Base-by-base conservation (phyloP, 2,888 invertebrate genomes). In the Lasioglossum malachurum region DNA sequence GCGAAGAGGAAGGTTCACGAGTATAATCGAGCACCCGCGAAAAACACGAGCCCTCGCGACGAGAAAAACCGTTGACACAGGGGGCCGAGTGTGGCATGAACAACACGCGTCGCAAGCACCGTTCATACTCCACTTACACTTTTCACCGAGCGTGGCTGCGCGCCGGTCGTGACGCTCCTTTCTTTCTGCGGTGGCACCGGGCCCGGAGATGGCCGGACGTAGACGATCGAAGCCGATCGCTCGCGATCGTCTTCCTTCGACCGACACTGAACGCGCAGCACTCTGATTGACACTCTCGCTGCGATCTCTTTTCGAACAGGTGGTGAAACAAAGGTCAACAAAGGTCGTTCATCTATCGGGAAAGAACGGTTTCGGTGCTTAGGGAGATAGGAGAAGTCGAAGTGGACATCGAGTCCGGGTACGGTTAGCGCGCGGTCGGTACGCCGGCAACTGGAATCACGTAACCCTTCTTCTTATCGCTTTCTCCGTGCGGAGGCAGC, bases 91-190 rank as follows among this genome's bases (percentile, higher is more conserved):
- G 78, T 74, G 75, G 83, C 77, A 73, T 57, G 75, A 75, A 72
- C 82, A 75, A 72, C 84, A 80, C 87, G 78, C 78, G 84, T 87
- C 78, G 85, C 76, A 82, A 81, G 73, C 87, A 85, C 84, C 84
- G 89, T 89, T 83, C 84, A 78, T 83, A 86, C 78, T 89, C 82
- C 89, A 90, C 91, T 91, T 91, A 86, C 91, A 90, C 90, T 91
- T 91, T 89, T 88, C 91, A 91, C 84, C 83, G 84, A 80, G 71
- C 80, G 78, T 80, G 76, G 74, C 78, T 83, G 83, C 64, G 74
- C 82, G 72, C 87, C 85, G 85, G 71, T 88, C 85, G 69, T 84
- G 60, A 75, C 75, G 80, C 75, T 87, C 88, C 87, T 90, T 89
- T 88, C 81, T 83, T 83, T 82, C 87, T 73, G 69, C 82, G 38